These are phyloP conservation scores for Drosophila jambulina DNA, from an alignment of 1,140 invertebrate species.

Conservation along the genomic window DNA sequence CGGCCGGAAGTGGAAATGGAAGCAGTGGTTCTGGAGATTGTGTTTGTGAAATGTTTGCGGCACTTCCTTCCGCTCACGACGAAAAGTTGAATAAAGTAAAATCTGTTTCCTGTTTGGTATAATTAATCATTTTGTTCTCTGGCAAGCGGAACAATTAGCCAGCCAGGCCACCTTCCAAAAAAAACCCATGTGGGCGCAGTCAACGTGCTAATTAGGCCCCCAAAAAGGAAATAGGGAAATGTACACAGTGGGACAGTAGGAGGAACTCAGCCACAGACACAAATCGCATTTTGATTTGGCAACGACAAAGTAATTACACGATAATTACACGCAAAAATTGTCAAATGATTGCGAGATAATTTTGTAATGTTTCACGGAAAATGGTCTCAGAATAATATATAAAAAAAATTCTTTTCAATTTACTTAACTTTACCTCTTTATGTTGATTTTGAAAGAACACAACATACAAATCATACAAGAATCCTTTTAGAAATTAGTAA, in stretches of 20 bases:
- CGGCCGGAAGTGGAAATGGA: conserved; percentile 59
- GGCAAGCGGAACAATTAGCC: conserved; percentile 80
- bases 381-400: neutral
- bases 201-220: conserved; percentile 76
- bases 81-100: conserved; percentile 81
- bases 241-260: conserved; percentile 5
- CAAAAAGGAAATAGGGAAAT: conserved; percentile 15
- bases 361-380: conserved; percentile 3
- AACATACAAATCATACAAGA: neutral
- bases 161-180: conserved; percentile 2
- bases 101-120: conserved; percentile 83
- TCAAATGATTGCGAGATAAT: conserved; percentile 8
- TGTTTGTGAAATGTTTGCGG: conserved; percentile 81
- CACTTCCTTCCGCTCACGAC: conserved; percentile 76
- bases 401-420: neutral
- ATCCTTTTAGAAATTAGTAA: neutral
- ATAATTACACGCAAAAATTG: conserved; percentile 34
- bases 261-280: conserved; percentile 23
- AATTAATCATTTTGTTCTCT: conserved; percentile 80
- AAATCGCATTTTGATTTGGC: conserved; percentile 73
- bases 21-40: conserved; percentile 25
- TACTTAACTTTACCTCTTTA: neutral
- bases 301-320: conserved; percentile 56
- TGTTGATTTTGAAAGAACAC: neutral
- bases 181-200: conserved; percentile 63